Base-by-base conservation (phyloP, 1,140 invertebrate species). In the Spodoptera litura region DNA sequence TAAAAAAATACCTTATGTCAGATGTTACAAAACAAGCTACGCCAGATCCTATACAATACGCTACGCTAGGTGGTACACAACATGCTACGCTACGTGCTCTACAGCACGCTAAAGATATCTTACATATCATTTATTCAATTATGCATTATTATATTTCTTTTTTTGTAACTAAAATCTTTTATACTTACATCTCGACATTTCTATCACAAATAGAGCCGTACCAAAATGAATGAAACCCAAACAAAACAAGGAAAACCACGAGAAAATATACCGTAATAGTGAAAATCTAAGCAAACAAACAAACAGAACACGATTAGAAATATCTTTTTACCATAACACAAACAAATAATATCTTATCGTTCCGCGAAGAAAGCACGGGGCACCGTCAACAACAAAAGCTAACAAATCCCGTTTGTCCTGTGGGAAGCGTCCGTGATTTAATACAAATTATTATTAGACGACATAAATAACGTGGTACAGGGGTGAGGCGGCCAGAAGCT, bases 401-500 rank as follows among this genome's bases (percentile, higher is more conserved):
- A 88, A 88, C 91, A 93, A 93, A 94, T 92, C 91, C 93, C 86
- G 89, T 91, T 90, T 91, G 89, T 91, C 85, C 87, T 81, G 89
- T 83, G 84, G 87, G 83, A 87, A 88, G 85, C 88, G 85, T 83
- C 83, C 85, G 90, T 93, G 93, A 94, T 94, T 94, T 94, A 94
- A 94, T 94, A 94, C 93, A 94, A 94, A 94, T 94, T 94, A 94
- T 94, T 94, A 93, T 94, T 94, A 93, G 91, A 93, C 78, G 81
- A 93, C 91, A 94, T 94, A 94, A 94, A 94, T 94, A 94, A 94
- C 89, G 86, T 85, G 80, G 88, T 87, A 82, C 84, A 78, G 87
- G 89, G 91, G 88, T 72, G 83, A 88, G 85, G 80, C 80, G 53
- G 82, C 72, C 85, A 81, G 84, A 85, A 85, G 87, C 89, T 92